These are phyloP conservation scores for Onychostoma macrolepis DNA, from an alignment of 2,113 vertebrate genomes.

Conservation along the genomic window DNA sequence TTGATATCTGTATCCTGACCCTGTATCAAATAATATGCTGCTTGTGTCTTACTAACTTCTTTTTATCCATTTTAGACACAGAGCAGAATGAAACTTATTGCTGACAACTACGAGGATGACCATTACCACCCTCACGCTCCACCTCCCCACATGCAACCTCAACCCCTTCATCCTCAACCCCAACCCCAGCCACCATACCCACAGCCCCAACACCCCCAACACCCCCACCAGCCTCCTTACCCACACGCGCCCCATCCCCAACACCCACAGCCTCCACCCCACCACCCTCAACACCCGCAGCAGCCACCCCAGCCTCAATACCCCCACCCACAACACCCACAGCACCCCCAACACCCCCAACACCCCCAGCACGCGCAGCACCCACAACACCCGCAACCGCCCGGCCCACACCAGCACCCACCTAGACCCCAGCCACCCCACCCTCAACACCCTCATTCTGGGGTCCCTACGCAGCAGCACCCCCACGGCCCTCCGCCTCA, in stretches of 20 bases:
- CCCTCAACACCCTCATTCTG: slow-evolving; percentile 59
- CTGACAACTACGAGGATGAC: slow-evolving; percentile 96
- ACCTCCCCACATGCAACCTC: slow-evolving; percentile 84
- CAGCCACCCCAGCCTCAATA: slow-evolving; percentile 58
- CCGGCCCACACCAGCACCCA: slow-evolving; percentile 69
- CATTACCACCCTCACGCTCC: slow-evolving; percentile 87
- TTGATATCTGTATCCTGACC: too few relatives aligned
- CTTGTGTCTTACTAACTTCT: neutral
- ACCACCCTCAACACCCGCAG: slow-evolving; percentile 66
- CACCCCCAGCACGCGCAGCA: slow-evolving; percentile 55
- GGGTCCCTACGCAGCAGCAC: slow-evolving; percentile 68
- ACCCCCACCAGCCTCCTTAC: slow-evolving; percentile 76
- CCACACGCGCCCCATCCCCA: slow-evolving; percentile 74
- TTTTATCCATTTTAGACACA: slow-evolving; percentile 85
- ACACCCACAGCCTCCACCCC: slow-evolving; percentile 55
- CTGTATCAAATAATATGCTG: neutral
- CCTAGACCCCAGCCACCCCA: slow-evolving; percentile 68
- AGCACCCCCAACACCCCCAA: slow-evolving; percentile 56
- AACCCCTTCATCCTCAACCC: slow-evolving; percentile 86
- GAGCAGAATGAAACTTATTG: slow-evolving; percentile 97
- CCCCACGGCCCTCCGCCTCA: slow-evolving; percentile 31
- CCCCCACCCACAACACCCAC: slow-evolving; percentile 49
- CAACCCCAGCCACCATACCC: slow-evolving; percentile 69
- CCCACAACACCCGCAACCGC: slow-evolving; percentile 65
- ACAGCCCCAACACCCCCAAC: slow-evolving; percentile 54